Base-by-base conservation (phyloP, 2,888 invertebrate species). In the Eupeodes latifasciatus region DNA sequence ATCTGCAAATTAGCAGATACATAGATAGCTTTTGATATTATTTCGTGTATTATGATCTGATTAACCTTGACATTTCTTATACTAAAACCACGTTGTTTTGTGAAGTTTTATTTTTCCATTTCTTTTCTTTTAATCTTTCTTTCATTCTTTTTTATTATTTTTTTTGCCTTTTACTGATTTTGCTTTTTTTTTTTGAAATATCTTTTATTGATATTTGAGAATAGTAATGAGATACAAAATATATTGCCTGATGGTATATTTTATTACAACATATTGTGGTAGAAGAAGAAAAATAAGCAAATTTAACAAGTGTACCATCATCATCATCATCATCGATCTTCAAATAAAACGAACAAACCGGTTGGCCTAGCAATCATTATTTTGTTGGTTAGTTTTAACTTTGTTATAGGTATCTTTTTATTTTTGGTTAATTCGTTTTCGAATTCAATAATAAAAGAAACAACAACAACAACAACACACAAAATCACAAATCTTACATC, bases 371-470 rank as follows among this genome's bases (percentile, higher is more conserved):
- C 78, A 81, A 75, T 72, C 74, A 77, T 27, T 57, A 27, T 57
- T 59, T 64, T 44, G 77, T 81, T 77, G 80, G 87, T 81, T 77
- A 76, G 87, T 57, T 87, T 62, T 82, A 67, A 83, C 64, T 83
- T 47, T 34, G 66, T 74, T 77, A 79, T 81, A 84, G 27, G 27
- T 85, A 74, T 85, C 4, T 59, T 27, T 36, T 36, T 78, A 72
- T 84, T 64, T 27, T 27, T 27, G 27, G 40, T 64, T 14, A 44
- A 74, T 86, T 82, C 79, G 34, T 27, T 71, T 83, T 83, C 74
- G 61, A 78, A 81, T 84, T 84, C 81, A 88, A 88, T 83, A 76
- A 67, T 84, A 81, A 72, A 77, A 80, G 3, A 72, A 55, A 80
- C 79, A 75, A 72, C 27, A 66, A 5, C 27, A 40, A 71, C 55